Percentiles rank a stretch among this genome's conserved stretches.
phyloP scores from a whole-genome alignment of 2,113 vertebrate species.

The Myodes glareolus region DNA sequence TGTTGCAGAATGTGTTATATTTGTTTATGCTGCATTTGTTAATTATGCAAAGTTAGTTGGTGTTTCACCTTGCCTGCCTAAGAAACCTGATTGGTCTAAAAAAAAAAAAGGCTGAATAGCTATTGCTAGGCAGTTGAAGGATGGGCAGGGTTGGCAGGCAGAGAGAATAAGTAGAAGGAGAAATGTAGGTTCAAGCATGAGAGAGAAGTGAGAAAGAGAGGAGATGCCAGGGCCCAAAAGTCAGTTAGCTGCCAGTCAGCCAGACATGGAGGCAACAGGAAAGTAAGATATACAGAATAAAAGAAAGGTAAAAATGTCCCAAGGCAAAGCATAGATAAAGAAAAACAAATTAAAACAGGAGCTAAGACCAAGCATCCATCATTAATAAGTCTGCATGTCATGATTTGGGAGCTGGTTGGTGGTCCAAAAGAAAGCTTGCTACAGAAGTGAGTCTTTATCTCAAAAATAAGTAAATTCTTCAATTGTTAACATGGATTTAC shows the following conservation, averaged over 20 bases:
- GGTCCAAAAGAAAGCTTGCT: background rate
- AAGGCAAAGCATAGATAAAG: background rate
- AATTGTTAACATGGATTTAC: background rate
- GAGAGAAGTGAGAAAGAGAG: background rate
- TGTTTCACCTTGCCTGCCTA: background rate
- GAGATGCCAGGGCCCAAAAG: background rate
- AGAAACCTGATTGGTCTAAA: background rate
- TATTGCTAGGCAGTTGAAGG: background rate
- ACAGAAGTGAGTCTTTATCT: background rate
- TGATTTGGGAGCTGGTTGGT: background rate
- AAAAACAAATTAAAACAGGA: background rate
- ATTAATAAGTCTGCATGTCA: background rate
- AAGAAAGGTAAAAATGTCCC: background rate
- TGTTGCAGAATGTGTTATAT: too few relatives aligned
- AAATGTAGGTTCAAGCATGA: background rate
- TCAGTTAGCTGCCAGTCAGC: background rate
- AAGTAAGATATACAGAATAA: background rate
- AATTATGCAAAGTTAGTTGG: background rate
- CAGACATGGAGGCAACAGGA: background rate
- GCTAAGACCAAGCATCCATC: background rate
- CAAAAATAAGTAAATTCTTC: background rate
- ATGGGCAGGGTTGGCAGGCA: background rate
- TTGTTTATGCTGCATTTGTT: background rate
- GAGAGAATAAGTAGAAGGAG: background rate
- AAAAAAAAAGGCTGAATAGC: background rate